Evolutionary conservation across 1,140 invertebrate species (phyloP).

Genomic region (Dinothrombium tinctorium): DNA sequence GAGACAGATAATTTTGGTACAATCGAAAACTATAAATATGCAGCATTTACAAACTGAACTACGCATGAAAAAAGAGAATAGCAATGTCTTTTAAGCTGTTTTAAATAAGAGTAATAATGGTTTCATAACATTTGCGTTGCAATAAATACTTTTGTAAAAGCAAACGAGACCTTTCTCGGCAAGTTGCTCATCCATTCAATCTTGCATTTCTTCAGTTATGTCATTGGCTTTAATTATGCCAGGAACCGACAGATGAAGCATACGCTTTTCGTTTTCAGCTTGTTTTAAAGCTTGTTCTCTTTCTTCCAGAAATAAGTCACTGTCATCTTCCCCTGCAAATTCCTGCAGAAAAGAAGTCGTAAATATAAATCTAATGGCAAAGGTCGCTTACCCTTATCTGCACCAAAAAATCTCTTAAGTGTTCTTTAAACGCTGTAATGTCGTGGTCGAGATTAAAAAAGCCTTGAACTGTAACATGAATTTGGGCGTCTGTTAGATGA

Average conservation of each 20-base stretch:
- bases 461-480: constrained; percentile 94
- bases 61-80: background rate
- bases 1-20: too few relatives aligned
- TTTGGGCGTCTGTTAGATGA: constrained; percentile 74
- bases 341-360: constrained; percentile 35
- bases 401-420: constrained; percentile 94
- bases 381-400: constrained; percentile 74
- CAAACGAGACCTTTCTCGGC: too few relatives aligned
- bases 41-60: too few relatives aligned
- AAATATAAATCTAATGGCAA: constrained; percentile 6
- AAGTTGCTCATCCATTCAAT: too few relatives aligned
- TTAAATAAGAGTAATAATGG: background rate
- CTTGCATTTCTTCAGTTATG: constrained; percentile 94
- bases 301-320: constrained; percentile 89
- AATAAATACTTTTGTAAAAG: too few relatives aligned
- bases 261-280: constrained; percentile 79
- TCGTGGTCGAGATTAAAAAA: constrained; percentile 93
- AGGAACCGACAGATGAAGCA: constrained; percentile 73
- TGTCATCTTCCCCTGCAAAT: constrained; percentile 89
- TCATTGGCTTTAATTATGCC: constrained; percentile 93
- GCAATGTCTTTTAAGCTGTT: background rate
- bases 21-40: too few relatives aligned
- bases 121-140: background rate
- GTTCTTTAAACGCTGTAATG: constrained; percentile 88
- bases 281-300: constrained; percentile 57